Conservation (phyloP, 1,140 invertebrate genomes). For the Sycophaga agraensis region DNA sequence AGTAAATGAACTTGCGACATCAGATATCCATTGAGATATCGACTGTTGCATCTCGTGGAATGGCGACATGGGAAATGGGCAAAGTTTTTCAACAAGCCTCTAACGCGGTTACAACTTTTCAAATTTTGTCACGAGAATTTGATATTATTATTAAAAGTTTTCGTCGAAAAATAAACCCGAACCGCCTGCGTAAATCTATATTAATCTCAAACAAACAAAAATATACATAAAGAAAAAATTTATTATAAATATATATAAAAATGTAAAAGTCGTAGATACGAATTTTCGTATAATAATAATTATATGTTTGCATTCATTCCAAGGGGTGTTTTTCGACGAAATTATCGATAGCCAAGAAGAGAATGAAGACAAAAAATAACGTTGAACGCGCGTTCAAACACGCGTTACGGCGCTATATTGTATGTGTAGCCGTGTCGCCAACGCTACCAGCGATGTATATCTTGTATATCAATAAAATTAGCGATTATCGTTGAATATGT, state of each 20-base stretch:
- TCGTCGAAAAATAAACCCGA: slow-evolving; percentile 16
- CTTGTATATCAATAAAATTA: slow-evolving; percentile 56
- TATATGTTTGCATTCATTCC: background rate
- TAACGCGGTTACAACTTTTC: no score
- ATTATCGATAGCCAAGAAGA: background rate
- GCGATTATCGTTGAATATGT: slow-evolving; percentile 47
- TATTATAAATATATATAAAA: background rate
- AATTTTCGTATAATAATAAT: background rate
- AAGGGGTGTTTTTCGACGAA: slow-evolving; percentile 13
- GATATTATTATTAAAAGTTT: slow-evolving; percentile 10
- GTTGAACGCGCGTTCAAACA: background rate
- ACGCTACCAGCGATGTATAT: slow-evolving; percentile 51
- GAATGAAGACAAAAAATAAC: background rate
- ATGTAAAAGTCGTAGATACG: background rate
- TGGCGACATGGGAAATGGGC: no score
- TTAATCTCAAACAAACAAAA: slow-evolving; percentile 1
- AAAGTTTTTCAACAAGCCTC: no score
- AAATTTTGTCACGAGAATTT: background rate
- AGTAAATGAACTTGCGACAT: no score
- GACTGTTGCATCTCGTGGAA: no score
- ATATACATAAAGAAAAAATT: background rate
- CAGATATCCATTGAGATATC: no score
- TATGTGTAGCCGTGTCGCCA: slow-evolving; percentile 42
- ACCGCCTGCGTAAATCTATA: background rate
- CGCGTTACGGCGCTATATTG: background rate